Evolutionary conservation across 1,140 invertebrate genomes (phyloP), one percentile per base, ranked within the genome.

Genomic region (Drosophila sproati): DNA sequence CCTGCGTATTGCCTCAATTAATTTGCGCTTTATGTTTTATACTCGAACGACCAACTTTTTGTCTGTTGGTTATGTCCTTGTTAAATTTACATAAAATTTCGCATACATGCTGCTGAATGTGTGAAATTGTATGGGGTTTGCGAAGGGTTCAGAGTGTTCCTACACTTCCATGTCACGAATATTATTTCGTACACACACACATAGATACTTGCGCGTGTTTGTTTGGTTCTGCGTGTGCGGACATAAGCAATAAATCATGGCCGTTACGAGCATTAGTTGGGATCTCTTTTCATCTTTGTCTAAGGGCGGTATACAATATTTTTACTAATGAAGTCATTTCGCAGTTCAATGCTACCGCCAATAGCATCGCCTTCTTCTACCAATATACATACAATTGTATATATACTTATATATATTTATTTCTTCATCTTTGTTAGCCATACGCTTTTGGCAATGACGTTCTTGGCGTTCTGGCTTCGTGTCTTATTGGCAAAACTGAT

Each of bases 311-410:
- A 83, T 57, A 75, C 71, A 88, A 89, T 89, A 89, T 89, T 90
- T 88, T 73, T 81, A 81, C 86, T 90, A 89, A 90, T 89, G 85
- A 89, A 89, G 86, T 89, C 85, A 89, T 89, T 89, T 89, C 85
- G 85, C 86, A 89, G 85, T 85, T 89, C 85, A 80, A 89, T 89
- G 85, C 75, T 89, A 86, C 75, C 69, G 80, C 54, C 12, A 39
- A 55, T 70, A 78, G 55, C 66, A 37, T 54, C 66, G 47, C 41
- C 20, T 45, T 60, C 28, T 39, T 34, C 29, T 50, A 8, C 35
- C 2, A 20, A 20, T 41, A 3, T 4, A 43, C 10, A 41, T 43
- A 43, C 39, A 43, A 20, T 20, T 20, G 43, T 48, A 50, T 57
- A 61, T 67, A 20, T 20, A 20, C 1, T 0, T 20, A 20, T 20